These are phyloP conservation scores for Oscheius myriophilus DNA, from an alignment of 2,888 invertebrate species.

Conservation along the genomic window DNA sequence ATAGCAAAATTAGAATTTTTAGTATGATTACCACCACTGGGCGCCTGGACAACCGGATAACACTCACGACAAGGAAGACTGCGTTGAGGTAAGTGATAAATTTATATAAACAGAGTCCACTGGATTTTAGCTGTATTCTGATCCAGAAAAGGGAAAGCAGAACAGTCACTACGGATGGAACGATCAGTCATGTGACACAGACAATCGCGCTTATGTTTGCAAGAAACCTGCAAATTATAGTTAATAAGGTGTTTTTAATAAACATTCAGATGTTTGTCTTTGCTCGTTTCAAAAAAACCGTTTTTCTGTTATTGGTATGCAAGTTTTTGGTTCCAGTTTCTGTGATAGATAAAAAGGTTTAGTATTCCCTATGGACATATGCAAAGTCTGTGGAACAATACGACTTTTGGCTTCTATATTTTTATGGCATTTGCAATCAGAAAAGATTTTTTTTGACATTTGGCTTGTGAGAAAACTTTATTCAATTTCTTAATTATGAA, in stretches of 20 bases:
- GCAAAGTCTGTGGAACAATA: no score
- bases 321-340: no score
- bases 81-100: conserved; percentile 13
- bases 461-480: no score
- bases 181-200: conserved; percentile 11
- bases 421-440: no score
- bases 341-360: no score
- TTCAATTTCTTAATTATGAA: conserved; percentile 6
- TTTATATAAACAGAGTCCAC: neutral
- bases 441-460: no score
- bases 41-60: conserved; percentile 22
- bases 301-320: no score
- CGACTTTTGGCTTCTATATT: no score
- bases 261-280: no score
- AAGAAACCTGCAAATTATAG: conserved; percentile 14
- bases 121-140: conserved; percentile 13
- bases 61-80: conserved; percentile 19
- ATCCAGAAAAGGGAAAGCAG: conserved; percentile 11
- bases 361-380: no score
- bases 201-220: conserved; percentile 23
- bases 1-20: neutral
- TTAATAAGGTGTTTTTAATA: no score
- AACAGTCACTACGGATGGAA: conserved; percentile 26
- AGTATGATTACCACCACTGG: conserved; percentile 25
- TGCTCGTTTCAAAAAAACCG: no score